A percentile compares a stretch with the other conserved stretches of the same genome.
These are phyloP conservation scores for Thaleichthys pacificus DNA, from an alignment of 2,797 vertebrate genomes.

Conservation along the genomic window DNA sequence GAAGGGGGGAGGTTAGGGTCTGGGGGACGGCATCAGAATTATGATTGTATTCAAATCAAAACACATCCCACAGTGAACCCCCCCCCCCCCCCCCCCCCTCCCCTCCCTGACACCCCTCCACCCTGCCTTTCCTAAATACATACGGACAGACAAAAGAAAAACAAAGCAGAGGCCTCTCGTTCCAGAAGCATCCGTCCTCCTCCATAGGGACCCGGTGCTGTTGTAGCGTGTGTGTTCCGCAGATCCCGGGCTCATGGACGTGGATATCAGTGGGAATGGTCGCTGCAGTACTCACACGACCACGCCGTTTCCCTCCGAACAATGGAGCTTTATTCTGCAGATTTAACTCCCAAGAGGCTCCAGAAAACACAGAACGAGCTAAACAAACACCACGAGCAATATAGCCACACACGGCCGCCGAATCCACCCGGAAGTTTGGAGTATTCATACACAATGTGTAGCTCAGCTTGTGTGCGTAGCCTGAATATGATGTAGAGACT, in stretches of 20 bases:
- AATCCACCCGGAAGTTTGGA: neutral
- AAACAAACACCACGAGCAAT: neutral
- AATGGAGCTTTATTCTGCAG: conserved; percentile 32
- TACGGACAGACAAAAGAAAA: conserved; percentile 76
- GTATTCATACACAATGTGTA: neutral
- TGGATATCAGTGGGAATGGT: conserved; percentile 41
- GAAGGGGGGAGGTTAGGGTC: conserved; percentile 63
- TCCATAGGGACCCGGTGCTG: conserved; percentile 45
- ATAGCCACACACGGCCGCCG: neutral
- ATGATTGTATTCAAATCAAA: conserved; percentile 85
- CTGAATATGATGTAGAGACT: neutral
- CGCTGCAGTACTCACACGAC: conserved; percentile 43
- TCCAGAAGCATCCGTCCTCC: conserved; percentile 65
- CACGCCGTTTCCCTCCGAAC: conserved; percentile 32
- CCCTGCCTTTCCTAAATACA: conserved; percentile 52
- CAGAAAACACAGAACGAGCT: neutral
- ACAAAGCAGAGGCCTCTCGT: conserved; percentile 67
- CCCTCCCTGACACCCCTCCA: conserved; percentile 43
- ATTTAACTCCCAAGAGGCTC: conserved; percentile 8
- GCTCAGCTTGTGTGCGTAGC: conserved; percentile 5
- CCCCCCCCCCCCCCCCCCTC: conserved; percentile 48
- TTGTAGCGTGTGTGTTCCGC: conserved; percentile 47
- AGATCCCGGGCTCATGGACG: conserved; percentile 16
- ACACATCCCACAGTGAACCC: conserved; percentile 81
- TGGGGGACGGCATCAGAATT: conserved; percentile 65